Conservation (phyloP, 2,797 vertebrate species). For the Acipenser ruthenus region DNA sequence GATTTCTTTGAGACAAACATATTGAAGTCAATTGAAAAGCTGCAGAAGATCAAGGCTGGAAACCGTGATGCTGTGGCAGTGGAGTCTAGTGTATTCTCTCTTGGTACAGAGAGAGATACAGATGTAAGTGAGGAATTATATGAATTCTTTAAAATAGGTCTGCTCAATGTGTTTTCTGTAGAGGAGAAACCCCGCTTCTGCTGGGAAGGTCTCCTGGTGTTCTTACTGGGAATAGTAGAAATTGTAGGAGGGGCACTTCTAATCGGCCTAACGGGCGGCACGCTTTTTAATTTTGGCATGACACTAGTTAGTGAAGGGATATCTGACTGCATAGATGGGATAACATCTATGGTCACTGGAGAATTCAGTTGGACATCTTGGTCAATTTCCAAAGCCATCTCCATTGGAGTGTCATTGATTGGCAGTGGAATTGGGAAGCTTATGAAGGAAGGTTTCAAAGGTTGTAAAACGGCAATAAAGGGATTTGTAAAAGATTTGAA, state of each 20-base stretch:
- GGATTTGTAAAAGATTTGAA: constrained; percentile 11
- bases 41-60: constrained; percentile 9
- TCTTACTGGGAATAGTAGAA: constrained; percentile 12
- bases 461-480: background rate
- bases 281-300: constrained; percentile 1
- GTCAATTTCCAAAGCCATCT: constrained; percentile 15
- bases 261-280: background rate
- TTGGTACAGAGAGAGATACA: constrained; percentile 16
- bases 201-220: constrained; percentile 16
- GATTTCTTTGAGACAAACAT: constrained; percentile 21
- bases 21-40: constrained; percentile 25
- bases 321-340: constrained; percentile 19
- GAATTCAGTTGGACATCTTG: constrained; percentile 30
- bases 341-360: constrained; percentile 22
- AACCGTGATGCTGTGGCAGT: constrained; percentile 20
- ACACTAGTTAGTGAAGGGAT: constrained; percentile 15
- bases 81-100: background rate
- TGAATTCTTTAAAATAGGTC: constrained; percentile 5
- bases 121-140: constrained; percentile 6
- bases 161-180: constrained; percentile 10
- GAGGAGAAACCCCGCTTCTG: constrained; percentile 16
- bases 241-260: constrained; percentile 3
- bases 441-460: constrained; percentile 13
- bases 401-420: constrained; percentile 15
- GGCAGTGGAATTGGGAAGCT: constrained; percentile 18